phyloP scores from a whole-genome alignment of 2,888 invertebrate genomes.

The Hirtodrosophila alboralis region DNA sequence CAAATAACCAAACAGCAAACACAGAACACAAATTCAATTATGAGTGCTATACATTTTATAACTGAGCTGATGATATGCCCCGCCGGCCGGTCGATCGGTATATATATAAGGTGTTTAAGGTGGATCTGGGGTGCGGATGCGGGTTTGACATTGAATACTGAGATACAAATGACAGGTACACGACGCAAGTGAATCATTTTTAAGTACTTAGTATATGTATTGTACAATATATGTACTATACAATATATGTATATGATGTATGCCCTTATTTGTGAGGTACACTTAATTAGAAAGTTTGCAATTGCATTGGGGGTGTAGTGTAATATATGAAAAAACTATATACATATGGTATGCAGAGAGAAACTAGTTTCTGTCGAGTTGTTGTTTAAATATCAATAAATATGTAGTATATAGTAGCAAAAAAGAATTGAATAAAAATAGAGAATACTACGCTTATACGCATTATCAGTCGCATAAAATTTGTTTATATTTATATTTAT shows the following conservation, averaged over 20 bases:
- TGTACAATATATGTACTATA: too few relatives aligned
- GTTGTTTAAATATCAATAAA: too few relatives aligned
- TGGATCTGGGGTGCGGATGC: constrained; percentile 4
- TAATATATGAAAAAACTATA: constrained; percentile 10
- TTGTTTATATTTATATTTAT: too few relatives aligned
- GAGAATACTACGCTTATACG: too few relatives aligned
- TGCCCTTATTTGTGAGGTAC: constrained; percentile 16
- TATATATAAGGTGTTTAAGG: background rate
- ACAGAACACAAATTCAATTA: constrained; percentile 66
- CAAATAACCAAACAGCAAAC: constrained; percentile 12
- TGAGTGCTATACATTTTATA: constrained; percentile 47
- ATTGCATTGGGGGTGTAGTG: background rate
- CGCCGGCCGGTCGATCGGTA: too few relatives aligned
- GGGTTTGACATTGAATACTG: constrained; percentile 51
- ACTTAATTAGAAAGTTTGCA: constrained; percentile 30
- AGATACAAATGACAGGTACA: constrained; percentile 60
- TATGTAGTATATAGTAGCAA: too few relatives aligned
- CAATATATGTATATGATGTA: too few relatives aligned
- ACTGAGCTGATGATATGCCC: too few relatives aligned
- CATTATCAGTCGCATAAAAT: too few relatives aligned
- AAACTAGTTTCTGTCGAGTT: too few relatives aligned
- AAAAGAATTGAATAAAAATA: too few relatives aligned
- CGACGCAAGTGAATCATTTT: constrained; percentile 39
- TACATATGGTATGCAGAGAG: too few relatives aligned
- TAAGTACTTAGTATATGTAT: constrained; percentile 9